Conservation (phyloP, 1,140 invertebrate species). For the Trinorchestia longiramus region DNA sequence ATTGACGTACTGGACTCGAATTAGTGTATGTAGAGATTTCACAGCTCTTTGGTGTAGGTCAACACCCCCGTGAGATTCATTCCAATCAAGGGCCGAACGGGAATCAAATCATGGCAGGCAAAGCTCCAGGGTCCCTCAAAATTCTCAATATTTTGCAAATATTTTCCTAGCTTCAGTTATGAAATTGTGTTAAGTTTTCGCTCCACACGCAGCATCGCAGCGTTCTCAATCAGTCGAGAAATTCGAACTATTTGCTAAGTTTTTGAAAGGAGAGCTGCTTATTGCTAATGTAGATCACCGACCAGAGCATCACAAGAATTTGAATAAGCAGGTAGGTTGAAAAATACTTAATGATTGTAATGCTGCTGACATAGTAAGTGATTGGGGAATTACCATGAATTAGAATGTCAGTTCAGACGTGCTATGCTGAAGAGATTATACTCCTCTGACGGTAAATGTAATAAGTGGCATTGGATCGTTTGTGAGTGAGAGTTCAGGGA, state of each 20-base stretch:
- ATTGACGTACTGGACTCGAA: background rate
- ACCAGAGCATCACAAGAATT: background rate
- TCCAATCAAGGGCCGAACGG: background rate
- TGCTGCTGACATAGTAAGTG: background rate
- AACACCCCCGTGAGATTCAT: background rate
- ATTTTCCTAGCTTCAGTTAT: background rate
- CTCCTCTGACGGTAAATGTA: too few species aligned
- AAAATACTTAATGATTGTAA: background rate
- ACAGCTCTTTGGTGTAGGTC: background rate
- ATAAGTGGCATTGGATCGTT: too few species aligned
- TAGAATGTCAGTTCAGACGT: too few species aligned
- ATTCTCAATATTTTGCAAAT: background rate
- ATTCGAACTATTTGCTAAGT: conserved; percentile 45
- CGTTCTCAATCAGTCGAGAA: conserved; percentile 20
- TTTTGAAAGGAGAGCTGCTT: background rate
- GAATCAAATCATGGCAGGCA: background rate
- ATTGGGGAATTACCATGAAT: too few species aligned
- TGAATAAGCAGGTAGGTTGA: background rate
- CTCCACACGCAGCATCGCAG: background rate
- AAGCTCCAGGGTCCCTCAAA: background rate
- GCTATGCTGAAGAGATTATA: too few species aligned
- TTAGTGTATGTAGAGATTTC: too few species aligned
- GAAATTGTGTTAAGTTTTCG: background rate
- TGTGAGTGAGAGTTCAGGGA: too few species aligned
- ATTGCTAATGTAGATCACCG: background rate